phyloP scores from a whole-genome alignment of 2,113 vertebrate genomes.

The Crotalus helleri region DNA sequence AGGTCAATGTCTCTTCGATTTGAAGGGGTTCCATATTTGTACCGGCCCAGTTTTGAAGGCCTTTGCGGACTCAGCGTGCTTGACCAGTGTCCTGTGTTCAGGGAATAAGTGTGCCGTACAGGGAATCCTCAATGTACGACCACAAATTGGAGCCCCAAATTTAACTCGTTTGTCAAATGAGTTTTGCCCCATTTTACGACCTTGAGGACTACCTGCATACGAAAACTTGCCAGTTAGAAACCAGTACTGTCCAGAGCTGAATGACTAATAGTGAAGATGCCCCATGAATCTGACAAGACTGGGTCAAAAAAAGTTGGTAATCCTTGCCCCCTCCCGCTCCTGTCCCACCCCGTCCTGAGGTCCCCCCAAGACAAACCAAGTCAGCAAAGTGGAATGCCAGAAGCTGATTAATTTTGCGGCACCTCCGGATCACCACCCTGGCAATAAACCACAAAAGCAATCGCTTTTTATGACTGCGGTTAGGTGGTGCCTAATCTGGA shows the following conservation, averaged over 20 bases:
- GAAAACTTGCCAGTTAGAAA: background rate
- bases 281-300: background rate
- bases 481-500: background rate
- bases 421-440: background rate
- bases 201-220: background rate
- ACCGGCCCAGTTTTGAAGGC: background rate
- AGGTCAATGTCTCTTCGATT: background rate
- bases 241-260: background rate
- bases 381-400: background rate
- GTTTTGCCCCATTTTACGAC: background rate
- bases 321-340: background rate
- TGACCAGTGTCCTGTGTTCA: background rate
- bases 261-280: background rate
- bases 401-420: background rate
- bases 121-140: background rate
- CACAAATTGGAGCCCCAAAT: background rate
- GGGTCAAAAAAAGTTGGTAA: background rate
- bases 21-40: background rate
- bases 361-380: background rate
- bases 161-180: background rate
- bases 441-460: background rate
- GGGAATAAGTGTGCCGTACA: background rate
- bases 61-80: background rate
- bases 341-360: background rate
- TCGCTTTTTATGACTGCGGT: background rate